phyloP scores from a whole-genome alignment of 2,113 vertebrate species.

The Myiozetetes cayanensis region DNA sequence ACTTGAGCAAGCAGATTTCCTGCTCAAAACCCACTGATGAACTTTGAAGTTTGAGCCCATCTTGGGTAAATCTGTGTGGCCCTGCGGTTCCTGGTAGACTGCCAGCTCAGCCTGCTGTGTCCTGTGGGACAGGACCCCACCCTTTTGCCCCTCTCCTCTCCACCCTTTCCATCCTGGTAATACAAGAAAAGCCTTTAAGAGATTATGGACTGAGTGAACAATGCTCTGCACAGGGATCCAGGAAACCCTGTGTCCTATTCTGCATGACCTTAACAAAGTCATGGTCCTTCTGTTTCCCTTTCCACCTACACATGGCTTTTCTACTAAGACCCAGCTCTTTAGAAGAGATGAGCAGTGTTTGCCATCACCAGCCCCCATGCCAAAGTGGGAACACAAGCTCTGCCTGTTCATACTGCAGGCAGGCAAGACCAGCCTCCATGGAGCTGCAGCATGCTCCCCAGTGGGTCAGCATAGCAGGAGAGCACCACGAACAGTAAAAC shows the following conservation, averaged over 20 bases:
- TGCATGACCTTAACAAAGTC: conserved; percentile 1
- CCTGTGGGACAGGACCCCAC: background rate
- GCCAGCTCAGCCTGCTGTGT: background rate
- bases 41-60: background rate
- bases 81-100: background rate
- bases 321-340: background rate
- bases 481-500: background rate
- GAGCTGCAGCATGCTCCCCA: background rate
- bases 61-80: background rate
- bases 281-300: conserved; percentile 32
- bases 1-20: background rate
- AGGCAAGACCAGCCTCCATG: background rate
- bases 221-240: background rate
- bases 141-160: background rate
- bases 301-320: background rate
- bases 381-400: background rate
- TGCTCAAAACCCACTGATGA: background rate
- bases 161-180: conserved; percentile 19
- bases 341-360: background rate
- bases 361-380: background rate
- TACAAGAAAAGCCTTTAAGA: background rate
- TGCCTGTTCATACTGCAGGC: background rate
- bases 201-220: background rate
- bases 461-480: background rate
- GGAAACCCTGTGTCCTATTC: background rate